Percentiles rank a stretch among this genome's conserved stretches.
These are phyloP conservation scores for Steatornis caripensis DNA, from an alignment of 2,113 vertebrate genomes.

Conservation along the genomic window DNA sequence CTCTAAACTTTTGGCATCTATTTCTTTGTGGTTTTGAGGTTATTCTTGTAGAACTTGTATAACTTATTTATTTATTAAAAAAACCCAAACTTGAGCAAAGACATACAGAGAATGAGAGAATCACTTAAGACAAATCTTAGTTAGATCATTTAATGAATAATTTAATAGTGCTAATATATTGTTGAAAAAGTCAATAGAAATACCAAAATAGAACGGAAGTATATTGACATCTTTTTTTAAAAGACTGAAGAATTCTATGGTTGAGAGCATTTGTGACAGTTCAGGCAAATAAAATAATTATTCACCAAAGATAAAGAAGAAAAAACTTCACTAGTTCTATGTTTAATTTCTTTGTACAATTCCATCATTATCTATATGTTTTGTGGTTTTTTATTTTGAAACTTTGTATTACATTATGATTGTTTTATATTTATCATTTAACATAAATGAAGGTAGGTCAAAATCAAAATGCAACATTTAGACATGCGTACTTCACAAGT, in stretches of 20 bases:
- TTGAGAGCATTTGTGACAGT: not conserved
- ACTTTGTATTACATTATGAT: not conserved
- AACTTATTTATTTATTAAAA: not conserved
- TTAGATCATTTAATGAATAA: not conserved
- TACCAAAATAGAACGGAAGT: not conserved
- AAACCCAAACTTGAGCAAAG: not conserved
- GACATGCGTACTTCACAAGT: not conserved
- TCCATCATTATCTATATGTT: not conserved
- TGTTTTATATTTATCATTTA: not conserved
- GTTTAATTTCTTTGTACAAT: not conserved
- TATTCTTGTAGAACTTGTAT: not conserved
- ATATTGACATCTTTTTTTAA: not conserved
- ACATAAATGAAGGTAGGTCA: not conserved
- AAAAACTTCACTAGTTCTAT: not conserved
- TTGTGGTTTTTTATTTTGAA: not conserved
- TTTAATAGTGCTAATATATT: not conserved
- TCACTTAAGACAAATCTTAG: not conserved
- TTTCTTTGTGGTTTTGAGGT: not conserved
- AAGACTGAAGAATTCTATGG: not conserved
- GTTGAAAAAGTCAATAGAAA: not conserved
- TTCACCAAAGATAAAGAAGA: not conserved
- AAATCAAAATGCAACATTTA: not conserved
- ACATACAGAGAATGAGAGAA: not conserved
- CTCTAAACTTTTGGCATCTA: not conserved
- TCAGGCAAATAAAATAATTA: not conserved